phyloP scores from a whole-genome alignment of 2,797 vertebrate genomes.

The Lacerta bilineata region DNA sequence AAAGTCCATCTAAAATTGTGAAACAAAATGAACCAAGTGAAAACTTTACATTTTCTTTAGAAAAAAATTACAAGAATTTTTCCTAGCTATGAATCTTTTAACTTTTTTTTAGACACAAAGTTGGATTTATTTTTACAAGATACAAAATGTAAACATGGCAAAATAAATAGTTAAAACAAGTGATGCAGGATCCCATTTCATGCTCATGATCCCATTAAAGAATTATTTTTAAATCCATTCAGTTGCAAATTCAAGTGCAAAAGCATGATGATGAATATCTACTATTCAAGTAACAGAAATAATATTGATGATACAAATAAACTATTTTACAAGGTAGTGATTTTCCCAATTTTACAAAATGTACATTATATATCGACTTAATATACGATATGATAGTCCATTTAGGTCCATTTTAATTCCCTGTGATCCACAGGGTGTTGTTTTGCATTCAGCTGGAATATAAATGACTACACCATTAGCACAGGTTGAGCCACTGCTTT shows the following conservation, averaged over 20 bases:
- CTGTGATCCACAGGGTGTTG: slow-evolving; percentile 80
- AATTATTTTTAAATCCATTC: slow-evolving; percentile 90
- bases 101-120: slow-evolving; percentile 90
- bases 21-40: slow-evolving; percentile 90
- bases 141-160: slow-evolving; percentile 98
- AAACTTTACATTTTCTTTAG: slow-evolving; percentile 88
- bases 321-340: slow-evolving; percentile 98
- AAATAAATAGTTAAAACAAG: slow-evolving; percentile 98
- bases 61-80: slow-evolving; percentile 90
- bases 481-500: slow-evolving; percentile 65
- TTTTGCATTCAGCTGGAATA: slow-evolving; percentile 79
- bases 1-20: slow-evolving; percentile 89
- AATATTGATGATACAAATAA: slow-evolving; percentile 97
- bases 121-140: slow-evolving; percentile 94
- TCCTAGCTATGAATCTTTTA: slow-evolving; percentile 89
- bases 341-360: slow-evolving; percentile 95
- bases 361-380: slow-evolving; percentile 92
- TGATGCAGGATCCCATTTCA: slow-evolving; percentile 92
- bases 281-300: slow-evolving; percentile 96
- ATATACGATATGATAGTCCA: slow-evolving; percentile 84
- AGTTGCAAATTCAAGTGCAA: slow-evolving; percentile 95
- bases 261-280: slow-evolving; percentile 95
- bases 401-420: slow-evolving; percentile 81
- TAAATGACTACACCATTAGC: slow-evolving; percentile 69
- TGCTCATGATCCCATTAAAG: slow-evolving; percentile 93